Conservation (phyloP, 2,797 vertebrate genomes). For the Squalus acanthias region DNA sequence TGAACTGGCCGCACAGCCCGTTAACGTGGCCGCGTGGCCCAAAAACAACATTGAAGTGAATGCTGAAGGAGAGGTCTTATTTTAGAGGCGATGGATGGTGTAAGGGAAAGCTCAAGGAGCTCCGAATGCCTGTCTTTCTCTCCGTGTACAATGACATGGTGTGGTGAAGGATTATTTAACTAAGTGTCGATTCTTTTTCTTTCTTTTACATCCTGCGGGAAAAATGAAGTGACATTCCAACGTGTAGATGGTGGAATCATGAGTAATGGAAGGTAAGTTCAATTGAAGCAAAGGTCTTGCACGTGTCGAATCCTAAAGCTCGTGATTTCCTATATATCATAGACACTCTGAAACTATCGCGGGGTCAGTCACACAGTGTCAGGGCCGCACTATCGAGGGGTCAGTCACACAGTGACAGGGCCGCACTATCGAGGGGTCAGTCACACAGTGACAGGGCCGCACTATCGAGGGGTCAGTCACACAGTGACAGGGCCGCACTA, state of each 20-base stretch:
- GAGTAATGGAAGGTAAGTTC: slow-evolving; percentile 92
- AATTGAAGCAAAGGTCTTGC: neutral
- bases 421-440: neutral
- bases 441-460: neutral
- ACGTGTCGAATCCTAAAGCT: too few species aligned
- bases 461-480: neutral
- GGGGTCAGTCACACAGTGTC: neutral
- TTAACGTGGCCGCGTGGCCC: too few species aligned
- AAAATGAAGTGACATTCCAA: slow-evolving; percentile 86
- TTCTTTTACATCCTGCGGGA: slow-evolving; percentile 34
- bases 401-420: neutral
- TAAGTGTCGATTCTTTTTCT: slow-evolving; percentile 41
- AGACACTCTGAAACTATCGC: neutral
- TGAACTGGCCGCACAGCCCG: too few species aligned
- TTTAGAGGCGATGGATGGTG: neutral
- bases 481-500: neutral
- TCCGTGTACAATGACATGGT: neutral
- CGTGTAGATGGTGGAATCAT: slow-evolving; percentile 95
- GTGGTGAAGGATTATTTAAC: neutral
- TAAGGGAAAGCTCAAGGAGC: neutral
- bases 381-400: neutral
- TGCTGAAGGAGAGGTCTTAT: neutral
- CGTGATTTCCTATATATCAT: too few species aligned
- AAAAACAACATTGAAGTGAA: too few species aligned
- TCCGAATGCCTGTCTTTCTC: neutral